Percentiles rank a stretch among this genome's conserved stretches.
phyloP scores from a whole-genome alignment of 2,888 invertebrate genomes.

The Suillia variegata region DNA sequence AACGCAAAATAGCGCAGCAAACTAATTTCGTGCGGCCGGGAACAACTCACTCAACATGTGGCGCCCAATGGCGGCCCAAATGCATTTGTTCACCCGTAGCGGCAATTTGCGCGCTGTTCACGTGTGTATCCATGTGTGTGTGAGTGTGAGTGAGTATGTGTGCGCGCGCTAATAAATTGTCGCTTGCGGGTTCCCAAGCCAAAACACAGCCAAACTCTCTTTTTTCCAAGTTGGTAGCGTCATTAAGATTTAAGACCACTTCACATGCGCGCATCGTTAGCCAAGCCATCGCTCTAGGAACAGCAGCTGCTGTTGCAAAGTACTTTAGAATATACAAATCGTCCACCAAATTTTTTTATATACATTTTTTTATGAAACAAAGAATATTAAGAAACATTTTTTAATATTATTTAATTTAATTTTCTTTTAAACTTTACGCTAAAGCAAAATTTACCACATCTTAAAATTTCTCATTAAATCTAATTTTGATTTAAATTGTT shows the following conservation, averaged over 20 bases:
- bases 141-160: neutral
- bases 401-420: too few species aligned
- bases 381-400: too few species aligned
- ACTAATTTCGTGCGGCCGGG: neutral
- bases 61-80: conserved; percentile 6
- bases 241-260: conserved; percentile 38
- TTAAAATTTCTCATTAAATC: too few species aligned
- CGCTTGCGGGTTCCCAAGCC: conserved; percentile 14
- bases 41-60: conserved; percentile 22
- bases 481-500: too few species aligned
- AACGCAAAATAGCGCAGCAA: neutral
- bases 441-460: too few species aligned
- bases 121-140: too few species aligned
- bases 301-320: neutral
- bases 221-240: conserved; percentile 22
- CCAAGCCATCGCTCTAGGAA: conserved; percentile 9
- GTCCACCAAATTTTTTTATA: too few species aligned
- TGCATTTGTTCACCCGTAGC: neutral
- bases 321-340: too few species aligned
- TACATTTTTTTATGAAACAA: too few species aligned
- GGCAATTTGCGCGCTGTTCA: too few species aligned
- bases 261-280: conserved; percentile 33
- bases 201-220: neutral
- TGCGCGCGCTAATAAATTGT: conserved; percentile 22
- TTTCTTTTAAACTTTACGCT: too few species aligned